Evolutionary conservation across 2,113 vertebrate genomes (phyloP), one percentile per base, ranked within the genome.

Genomic region (Eonycteris spelaea): DNA sequence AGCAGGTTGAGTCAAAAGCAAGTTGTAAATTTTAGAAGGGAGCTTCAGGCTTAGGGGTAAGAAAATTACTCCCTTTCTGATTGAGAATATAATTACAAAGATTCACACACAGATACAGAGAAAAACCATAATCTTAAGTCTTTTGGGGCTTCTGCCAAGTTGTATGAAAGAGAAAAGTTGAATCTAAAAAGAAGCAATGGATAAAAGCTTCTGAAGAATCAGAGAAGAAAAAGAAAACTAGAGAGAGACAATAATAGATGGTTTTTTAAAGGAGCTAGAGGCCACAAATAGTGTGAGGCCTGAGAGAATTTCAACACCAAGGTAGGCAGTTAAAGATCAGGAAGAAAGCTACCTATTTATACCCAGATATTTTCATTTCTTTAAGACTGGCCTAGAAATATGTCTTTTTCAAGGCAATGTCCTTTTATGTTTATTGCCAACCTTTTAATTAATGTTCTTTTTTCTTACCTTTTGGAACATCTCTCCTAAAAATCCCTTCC

Each of bases 91-190:
- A 91, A 95, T 95, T 94, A 85, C 85, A 93, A 95, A 95, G 94
- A 96, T 93, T 91, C 88, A 95, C 38, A 79, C 11, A 80, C 30
- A 70, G 38, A 86, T 91, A 83, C 40, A 80, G 89, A 95, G 55
- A 94, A 95, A 96, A 73, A 90, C 78, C 96, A 93, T 88, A 91
- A 92, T 93, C 83, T 94, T 83, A 33, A 0, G 73, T 35, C 38
- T 87, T 88, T 59, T 1, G 77, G 90, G 78, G 55, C 13, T 75
- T 82, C 92, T 95, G 95, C 77, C 95, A 97, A 89, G 79, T 55
- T 51, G 22, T 55, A 94, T 94, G 67, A 96, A 96, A 97, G 94
- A 85, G 79, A 80, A 95, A 63, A 95, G 28, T 80, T 95, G 95
- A 97, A 73, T 96, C 80, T 65, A 90, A 55, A 85, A 90, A 75